Evolutionary conservation across 2,797 vertebrate genomes (phyloP).

Genomic region (Pempheris klunzingeri): DNA sequence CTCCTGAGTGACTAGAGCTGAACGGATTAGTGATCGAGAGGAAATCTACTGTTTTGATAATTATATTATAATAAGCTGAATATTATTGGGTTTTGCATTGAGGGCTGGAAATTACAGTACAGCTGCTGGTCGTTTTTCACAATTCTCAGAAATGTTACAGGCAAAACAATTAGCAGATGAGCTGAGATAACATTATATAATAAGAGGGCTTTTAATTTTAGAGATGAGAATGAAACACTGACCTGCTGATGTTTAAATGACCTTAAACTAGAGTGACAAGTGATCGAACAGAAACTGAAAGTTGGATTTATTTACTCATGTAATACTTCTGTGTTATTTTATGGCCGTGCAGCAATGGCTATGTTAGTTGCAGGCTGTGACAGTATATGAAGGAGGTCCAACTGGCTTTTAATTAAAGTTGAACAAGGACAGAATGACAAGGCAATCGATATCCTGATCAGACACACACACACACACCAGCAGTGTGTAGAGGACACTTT

Average conservation of each 20-base stretch:
- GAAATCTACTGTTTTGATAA: too few relatives aligned
- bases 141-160: neutral
- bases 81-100: neutral
- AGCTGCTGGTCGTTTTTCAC: neutral
- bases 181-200: neutral
- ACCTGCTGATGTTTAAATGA: conserved; percentile 31
- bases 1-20: neutral
- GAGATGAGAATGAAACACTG: conserved; percentile 2
- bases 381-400: conserved; percentile 3
- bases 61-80: neutral
- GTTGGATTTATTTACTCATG: conserved; percentile 1
- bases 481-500: conserved; percentile 5
- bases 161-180: neutral
- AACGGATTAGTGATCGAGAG: neutral
- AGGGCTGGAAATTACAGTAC: neutral
- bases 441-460: neutral
- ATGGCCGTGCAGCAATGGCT: neutral
- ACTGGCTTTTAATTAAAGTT: neutral
- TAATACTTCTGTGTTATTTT: conserved; percentile 7
- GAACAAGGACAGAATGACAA: neutral
- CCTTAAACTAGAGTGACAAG: too few relatives aligned
- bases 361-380: neutral
- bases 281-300: conserved; percentile 74
- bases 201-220: conserved; percentile 6
- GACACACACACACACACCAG: neutral